A percentile compares a stretch with the other conserved stretches of the same genome.
phyloP scores from a whole-genome alignment of 1,140 invertebrate genomes.

The Bombyx mandarina region DNA sequence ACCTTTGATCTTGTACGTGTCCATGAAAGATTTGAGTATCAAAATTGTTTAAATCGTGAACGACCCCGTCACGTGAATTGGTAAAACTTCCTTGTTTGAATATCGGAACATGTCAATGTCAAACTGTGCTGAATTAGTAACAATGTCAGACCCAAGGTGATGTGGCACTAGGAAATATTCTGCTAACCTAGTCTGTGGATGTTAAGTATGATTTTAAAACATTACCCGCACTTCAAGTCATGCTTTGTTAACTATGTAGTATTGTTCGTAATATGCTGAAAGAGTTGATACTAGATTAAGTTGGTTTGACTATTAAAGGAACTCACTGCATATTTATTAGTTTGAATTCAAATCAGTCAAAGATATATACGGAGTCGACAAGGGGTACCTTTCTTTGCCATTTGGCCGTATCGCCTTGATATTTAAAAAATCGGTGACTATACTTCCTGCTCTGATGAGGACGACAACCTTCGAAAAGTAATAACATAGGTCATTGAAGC shows the following conservation, averaged over 20 bases:
- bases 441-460: conserved; percentile 51
- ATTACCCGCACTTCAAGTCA: too few relatives aligned
- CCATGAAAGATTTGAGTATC: background rate
- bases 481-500: too few relatives aligned
- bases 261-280: too few relatives aligned
- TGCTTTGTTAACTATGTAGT: too few relatives aligned
- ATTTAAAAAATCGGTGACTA: conserved; percentile 38
- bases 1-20: conserved; percentile 1
- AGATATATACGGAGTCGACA: conserved; percentile 2
- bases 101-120: conserved; percentile 59
- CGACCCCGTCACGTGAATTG: conserved; percentile 23
- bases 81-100: conserved; percentile 48
- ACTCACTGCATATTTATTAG: background rate
- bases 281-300: too few relatives aligned
- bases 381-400: conserved; percentile 18
- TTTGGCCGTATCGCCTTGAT: conserved; percentile 48
- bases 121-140: conserved; percentile 51
- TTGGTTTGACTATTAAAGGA: background rate
- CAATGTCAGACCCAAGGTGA: conserved; percentile 55
- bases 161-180: conserved; percentile 18
- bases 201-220: too few relatives aligned
- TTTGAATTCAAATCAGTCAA: background rate
- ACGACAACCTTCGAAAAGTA: conserved; percentile 20
- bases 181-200: too few relatives aligned
- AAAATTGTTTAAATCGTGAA: conserved; percentile 8